Evolutionary conservation across 2,888 invertebrate genomes (phyloP), one percentile per base, ranked within the genome.

Genomic region (Apoda limacodes): DNA sequence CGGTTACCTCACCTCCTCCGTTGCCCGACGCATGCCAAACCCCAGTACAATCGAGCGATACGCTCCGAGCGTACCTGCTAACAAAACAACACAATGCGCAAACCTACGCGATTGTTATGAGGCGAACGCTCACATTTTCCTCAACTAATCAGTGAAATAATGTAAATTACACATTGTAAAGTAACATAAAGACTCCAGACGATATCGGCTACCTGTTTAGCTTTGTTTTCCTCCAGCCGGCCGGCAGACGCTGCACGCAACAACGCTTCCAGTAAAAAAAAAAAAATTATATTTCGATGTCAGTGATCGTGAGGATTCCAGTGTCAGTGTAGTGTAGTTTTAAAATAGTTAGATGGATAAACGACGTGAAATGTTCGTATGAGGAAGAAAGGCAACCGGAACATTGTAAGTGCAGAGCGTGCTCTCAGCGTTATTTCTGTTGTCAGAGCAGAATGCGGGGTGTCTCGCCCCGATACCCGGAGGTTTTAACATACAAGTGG

Each of bases 231-330:
- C 86, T 86, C 32, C 88, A 88, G 40, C 89, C 90, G 55, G 91
- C 91, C 70, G 84, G 74, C 64, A 57, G 63, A 67, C 64, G 86
- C 86, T 32, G 84, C 86, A 58, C 87, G 87, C 58, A 87, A 69
- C 67, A 63, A 60, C 66, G 68, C 66, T 62, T 54, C 60, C 55
- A 63, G 58, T 56, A 60, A 60, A 61, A 69, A 71, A 66, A 66
- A 60, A 58, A 60, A 57, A 57, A 60, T 56, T 50, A 63, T 64
- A 59, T 61, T 63, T 63, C 64, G 60, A 76, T 78, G 76, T 76
- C 70, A 66, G 70, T 64, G 68, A 60, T 58, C 61, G 66, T 52
- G 63, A 61, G 69, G 60, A 71, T 60, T 66, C 55, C 61, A 60
- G 70, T 75, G 75, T 57, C 63, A 63, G 75, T 78, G 71, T 69